Conservation (phyloP, 2,888 invertebrate species). For the Lampropteryx suffumata region DNA sequence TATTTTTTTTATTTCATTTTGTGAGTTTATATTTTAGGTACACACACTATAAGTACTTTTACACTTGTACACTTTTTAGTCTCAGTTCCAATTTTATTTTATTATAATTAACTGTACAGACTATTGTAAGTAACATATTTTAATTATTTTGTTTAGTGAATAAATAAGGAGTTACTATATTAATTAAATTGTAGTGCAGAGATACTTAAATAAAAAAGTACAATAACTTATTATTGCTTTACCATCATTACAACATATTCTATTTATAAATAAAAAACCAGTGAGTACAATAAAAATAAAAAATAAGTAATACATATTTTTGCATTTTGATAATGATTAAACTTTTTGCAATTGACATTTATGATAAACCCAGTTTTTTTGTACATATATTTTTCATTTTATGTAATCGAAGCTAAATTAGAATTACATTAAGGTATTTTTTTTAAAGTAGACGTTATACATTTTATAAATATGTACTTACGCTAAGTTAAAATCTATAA, state of each 20-base stretch:
- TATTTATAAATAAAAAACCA: not conserved
- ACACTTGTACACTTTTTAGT: conserved; percentile 41
- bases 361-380: conserved; percentile 34
- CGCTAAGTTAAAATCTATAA: conserved; percentile 16
- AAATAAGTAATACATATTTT: conserved; percentile 5
- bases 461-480: conserved; percentile 14
- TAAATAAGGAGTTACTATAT: conserved; percentile 32
- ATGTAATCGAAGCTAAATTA: conserved; percentile 39
- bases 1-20: too few relatives aligned
- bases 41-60: conserved; percentile 22
- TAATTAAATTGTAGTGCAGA: conserved; percentile 36
- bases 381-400: conserved; percentile 40
- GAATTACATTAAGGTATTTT: conserved; percentile 30
- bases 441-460: conserved; percentile 28
- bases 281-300: conserved; percentile 4
- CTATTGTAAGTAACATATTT: conserved; percentile 41
- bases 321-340: conserved; percentile 24
- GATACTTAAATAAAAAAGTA: conserved; percentile 43
- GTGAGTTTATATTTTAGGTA: not conserved
- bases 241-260: not conserved
- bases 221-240: conserved; percentile 9
- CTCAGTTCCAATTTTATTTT: conserved; percentile 45
- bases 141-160: conserved; percentile 39
- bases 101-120: conserved; percentile 47
- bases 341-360: conserved; percentile 16